These are phyloP conservation scores for Oncorhynchus clarkii DNA, from an alignment of 2,113 vertebrate species.

Conservation along the genomic window DNA sequence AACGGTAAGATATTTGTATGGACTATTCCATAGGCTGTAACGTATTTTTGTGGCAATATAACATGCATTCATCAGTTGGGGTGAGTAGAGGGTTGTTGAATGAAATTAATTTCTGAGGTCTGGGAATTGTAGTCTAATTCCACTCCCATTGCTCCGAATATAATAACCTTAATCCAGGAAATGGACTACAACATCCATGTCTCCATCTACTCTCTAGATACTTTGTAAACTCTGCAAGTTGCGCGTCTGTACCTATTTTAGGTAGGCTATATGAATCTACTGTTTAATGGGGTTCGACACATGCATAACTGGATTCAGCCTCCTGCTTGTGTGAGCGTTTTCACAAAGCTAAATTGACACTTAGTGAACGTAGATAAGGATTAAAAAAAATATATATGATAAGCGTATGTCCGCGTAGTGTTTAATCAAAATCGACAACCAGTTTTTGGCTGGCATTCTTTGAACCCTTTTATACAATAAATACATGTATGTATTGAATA, in stretches of 20 bases:
- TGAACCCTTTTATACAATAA: no score
- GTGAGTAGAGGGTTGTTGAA: constrained; percentile 69
- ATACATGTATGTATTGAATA: no score
- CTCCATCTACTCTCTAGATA: constrained; percentile 64
- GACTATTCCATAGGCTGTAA: not conserved
- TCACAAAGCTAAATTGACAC: constrained; percentile 28
- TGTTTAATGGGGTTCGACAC: constrained; percentile 23
- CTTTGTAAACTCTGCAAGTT: constrained; percentile 83
- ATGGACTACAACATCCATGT: constrained; percentile 79
- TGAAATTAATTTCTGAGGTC: constrained; percentile 64
- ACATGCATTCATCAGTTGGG: constrained; percentile 70
- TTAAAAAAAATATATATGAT: not conserved
- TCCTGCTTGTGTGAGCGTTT: not conserved
- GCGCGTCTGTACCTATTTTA: constrained; percentile 65
- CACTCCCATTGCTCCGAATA: no score
- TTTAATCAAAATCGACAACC: no score
- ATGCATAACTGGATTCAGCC: not conserved
- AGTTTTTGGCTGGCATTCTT: no score
- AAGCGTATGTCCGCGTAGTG: no score
- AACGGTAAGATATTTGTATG: constrained; percentile 7
- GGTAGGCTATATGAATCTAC: constrained; percentile 55
- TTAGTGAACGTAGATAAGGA: not conserved
- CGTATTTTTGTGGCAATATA: constrained; percentile 50
- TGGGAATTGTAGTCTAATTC: constrained; percentile 81
- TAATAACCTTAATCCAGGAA: constrained; percentile 12